Evolutionary conservation across 2,797 vertebrate genomes (phyloP).

Genomic region (Saguinus oedipus): DNA sequence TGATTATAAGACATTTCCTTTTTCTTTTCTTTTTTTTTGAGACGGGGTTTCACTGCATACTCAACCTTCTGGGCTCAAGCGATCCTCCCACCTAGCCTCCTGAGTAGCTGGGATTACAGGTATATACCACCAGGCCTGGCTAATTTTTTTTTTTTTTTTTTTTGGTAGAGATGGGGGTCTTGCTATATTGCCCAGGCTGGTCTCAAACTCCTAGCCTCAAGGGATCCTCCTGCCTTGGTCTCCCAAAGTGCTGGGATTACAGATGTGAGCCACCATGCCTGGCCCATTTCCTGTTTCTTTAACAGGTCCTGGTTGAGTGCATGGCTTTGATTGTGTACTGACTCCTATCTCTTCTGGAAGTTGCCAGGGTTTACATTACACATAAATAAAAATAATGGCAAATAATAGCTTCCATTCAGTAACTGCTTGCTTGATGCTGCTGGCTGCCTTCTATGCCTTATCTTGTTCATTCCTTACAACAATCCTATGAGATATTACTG

Average conservation of each 20-base stretch:
- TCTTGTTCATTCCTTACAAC: neutral
- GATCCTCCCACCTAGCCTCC: no score
- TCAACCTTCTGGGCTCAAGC: no score
- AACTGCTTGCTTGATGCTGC: neutral
- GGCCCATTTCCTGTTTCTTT: neutral
- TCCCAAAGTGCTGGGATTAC: neutral
- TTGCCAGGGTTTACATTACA: neutral
- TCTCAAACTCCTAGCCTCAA: neutral
- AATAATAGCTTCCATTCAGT: neutral
- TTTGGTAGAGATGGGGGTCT: neutral
- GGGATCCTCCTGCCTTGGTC: neutral
- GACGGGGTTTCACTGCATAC: no score
- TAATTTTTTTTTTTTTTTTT: no score
- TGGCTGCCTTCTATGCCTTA: neutral
- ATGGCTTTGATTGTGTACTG: neutral
- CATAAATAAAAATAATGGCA: neutral
- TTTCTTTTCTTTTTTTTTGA: fast-evolving
- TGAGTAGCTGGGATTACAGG: no score
- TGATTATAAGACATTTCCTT: neutral
- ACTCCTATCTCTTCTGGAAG: neutral
- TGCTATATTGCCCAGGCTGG: neutral
- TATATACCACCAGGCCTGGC: no score
- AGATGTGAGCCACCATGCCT: neutral
- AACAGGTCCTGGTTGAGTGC: neutral
- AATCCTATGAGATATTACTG: neutral